These are phyloP conservation scores for Bombus picipes DNA, from an alignment of 1,140 invertebrate species.

Conservation along the genomic window DNA sequence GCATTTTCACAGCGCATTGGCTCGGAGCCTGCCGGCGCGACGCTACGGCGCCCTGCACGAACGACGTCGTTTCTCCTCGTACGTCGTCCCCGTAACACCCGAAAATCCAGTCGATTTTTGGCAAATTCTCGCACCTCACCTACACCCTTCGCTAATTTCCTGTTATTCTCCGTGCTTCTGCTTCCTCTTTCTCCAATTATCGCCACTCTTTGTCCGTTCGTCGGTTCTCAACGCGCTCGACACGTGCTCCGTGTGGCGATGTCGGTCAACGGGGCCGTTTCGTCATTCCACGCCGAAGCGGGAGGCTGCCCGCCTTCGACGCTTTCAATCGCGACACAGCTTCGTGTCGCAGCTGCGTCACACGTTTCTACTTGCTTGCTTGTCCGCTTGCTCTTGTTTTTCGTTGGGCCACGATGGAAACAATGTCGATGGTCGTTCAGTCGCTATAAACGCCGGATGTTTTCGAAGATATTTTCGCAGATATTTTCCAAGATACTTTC, in stretches of 20 bases:
- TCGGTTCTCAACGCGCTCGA: not conserved
- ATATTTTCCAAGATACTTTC: not conserved
- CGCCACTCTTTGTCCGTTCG: not conserved
- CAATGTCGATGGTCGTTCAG: constrained; percentile 1
- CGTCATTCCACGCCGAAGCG: not conserved
- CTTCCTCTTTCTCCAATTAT: not conserved
- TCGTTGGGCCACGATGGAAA: not conserved
- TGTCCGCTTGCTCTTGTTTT: not conserved
- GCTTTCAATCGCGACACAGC: not conserved
- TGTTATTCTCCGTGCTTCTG: not conserved
- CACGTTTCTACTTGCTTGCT: not conserved
- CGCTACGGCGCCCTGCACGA: constrained; percentile 32
- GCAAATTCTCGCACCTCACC: constrained; percentile 8
- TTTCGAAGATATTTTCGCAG: not conserved
- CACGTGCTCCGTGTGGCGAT: constrained; percentile 40
- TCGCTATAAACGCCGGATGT: not conserved
- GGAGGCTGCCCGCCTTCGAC: not conserved
- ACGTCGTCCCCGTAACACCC: not conserved
- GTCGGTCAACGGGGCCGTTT: constrained; percentile 36
- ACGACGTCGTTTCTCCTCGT: constrained; percentile 13
- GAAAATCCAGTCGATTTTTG: constrained; percentile 26
- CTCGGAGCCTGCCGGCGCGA: constrained; percentile 58
- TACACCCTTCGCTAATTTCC: constrained; percentile 9
- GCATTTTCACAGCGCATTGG: constrained; percentile 66
- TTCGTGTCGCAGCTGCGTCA: constrained; percentile 20